Percentiles rank a stretch among this genome's conserved stretches.
phyloP scores from a whole-genome alignment of 2,113 vertebrate genomes.

The Hystrix cristata region DNA sequence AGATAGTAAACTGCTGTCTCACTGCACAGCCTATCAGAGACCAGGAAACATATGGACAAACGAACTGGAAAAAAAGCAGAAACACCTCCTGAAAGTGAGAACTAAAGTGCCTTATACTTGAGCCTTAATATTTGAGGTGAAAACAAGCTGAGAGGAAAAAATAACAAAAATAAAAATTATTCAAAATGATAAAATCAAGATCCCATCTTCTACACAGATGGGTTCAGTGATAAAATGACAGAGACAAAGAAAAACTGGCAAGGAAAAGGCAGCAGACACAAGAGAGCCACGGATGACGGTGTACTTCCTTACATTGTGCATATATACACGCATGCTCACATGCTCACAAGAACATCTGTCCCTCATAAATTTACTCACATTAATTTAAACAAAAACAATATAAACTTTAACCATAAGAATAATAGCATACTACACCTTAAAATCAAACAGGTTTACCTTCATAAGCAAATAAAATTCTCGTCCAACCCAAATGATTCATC shows the following conservation, averaged over 20 bases:
- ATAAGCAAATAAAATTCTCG: constrained; percentile 77
- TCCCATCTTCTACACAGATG: constrained; percentile 87
- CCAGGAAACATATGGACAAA: constrained; percentile 90
- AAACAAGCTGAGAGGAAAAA: constrained; percentile 83
- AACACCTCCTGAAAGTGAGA: constrained; percentile 85
- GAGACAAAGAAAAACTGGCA: constrained; percentile 89
- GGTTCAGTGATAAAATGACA: constrained; percentile 87
- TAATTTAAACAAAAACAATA: constrained; percentile 75
- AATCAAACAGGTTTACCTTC: constrained; percentile 66
- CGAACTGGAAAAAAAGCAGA: constrained; percentile 84
- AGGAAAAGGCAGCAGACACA: constrained; percentile 85
- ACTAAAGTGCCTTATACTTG: constrained; percentile 83
- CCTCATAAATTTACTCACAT: constrained; percentile 38
- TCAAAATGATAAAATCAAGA: constrained; percentile 82
- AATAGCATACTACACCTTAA: constrained; percentile 73
- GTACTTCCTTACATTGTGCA: constrained; percentile 53
- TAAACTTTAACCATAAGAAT: constrained; percentile 80
- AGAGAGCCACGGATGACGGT: constrained; percentile 83
- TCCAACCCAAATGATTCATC: constrained; percentile 69
- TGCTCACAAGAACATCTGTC: not conserved
- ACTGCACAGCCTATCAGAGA: constrained; percentile 88
- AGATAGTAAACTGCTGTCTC: constrained; percentile 90
- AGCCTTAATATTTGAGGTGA: constrained; percentile 75
- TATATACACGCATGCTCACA: not conserved
- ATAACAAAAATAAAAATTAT: constrained; percentile 70